phyloP scores from a whole-genome alignment of 2,113 vertebrate genomes.

The Alouatta palliata region DNA sequence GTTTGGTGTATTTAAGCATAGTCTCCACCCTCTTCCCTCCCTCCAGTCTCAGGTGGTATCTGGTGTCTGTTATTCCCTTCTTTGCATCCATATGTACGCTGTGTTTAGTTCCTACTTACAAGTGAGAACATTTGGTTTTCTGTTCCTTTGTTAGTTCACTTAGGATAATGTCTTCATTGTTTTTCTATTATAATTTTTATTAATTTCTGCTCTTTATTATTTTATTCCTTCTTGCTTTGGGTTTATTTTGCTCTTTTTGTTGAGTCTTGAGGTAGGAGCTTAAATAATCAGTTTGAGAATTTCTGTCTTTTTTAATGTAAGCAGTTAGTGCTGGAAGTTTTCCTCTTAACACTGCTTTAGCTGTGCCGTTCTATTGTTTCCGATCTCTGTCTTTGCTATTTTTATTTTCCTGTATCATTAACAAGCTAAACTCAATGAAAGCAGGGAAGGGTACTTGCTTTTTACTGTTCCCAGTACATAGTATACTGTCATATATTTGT shows the following conservation, averaged over 20 bases:
- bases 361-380: background rate
- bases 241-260: background rate
- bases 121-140: no score
- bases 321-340: background rate
- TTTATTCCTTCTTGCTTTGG: background rate
- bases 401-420: background rate
- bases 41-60: no score
- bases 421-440: background rate
- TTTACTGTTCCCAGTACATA: background rate
- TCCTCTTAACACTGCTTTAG: background rate
- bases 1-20: no score
- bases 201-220: background rate
- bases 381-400: background rate
- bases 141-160: no score
- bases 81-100: no score
- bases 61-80: no score
- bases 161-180: background rate
- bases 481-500: background rate
- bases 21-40: no score
- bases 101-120: no score
- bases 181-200: background rate
- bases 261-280: background rate
- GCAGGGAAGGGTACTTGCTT: background rate
- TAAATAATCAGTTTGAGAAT: background rate
- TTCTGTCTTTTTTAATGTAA: background rate